These are phyloP conservation scores for Ochlodes sylvanus DNA, from an alignment of 2,888 invertebrate genomes.

Conservation along the genomic window DNA sequence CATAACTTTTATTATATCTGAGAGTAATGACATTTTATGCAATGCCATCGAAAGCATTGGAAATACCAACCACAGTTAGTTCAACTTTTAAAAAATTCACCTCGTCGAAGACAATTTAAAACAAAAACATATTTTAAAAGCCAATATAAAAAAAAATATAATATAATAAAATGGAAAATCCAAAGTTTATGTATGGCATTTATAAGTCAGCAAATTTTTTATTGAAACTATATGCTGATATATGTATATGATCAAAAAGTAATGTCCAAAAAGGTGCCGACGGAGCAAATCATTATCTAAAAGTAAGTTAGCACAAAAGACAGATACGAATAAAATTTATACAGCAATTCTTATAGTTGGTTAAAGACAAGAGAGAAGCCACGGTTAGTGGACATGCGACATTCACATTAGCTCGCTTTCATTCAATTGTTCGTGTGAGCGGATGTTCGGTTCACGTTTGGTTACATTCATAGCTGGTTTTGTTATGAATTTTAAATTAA, in stretches of 20 bases:
- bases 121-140: neutral
- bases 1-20: constrained; percentile 30
- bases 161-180: neutral
- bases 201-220: neutral
- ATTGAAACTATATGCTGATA: neutral
- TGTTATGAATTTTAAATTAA: too few species aligned
- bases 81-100: constrained; percentile 1
- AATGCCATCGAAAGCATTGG: neutral
- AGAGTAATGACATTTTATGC: constrained; percentile 12
- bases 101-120: neutral
- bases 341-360: constrained; percentile 40
- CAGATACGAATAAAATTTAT: constrained; percentile 37
- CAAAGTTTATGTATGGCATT: neutral
- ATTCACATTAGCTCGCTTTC: constrained; percentile 37
- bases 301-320: constrained; percentile 19
- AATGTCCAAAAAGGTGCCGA: neutral
- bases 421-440: constrained; percentile 17
- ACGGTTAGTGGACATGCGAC: constrained; percentile 43
- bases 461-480: neutral
- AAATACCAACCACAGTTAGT: neutral
- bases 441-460: constrained; percentile 18
- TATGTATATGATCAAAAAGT: neutral
- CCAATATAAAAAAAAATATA: neutral
- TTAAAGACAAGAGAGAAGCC: constrained; percentile 40
- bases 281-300: neutral